phyloP scores from a whole-genome alignment of 2,113 vertebrate species.

The Zosterops lateralis region DNA sequence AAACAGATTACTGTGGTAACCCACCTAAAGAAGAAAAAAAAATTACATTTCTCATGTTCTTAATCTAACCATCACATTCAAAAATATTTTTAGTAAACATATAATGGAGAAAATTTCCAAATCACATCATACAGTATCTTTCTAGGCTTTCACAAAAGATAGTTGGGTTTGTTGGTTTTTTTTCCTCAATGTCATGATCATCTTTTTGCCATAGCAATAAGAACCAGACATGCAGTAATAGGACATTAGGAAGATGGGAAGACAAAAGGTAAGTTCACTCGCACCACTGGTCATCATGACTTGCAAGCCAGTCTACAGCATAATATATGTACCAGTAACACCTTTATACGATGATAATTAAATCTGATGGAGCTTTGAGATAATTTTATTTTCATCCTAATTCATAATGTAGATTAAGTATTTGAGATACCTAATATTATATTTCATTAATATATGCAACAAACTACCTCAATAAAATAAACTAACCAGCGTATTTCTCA shows the following conservation, averaged over 20 bases:
- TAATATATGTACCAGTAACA: fast-evolving
- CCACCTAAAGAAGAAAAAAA: neutral
- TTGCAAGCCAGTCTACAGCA: neutral
- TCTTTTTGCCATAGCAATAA: neutral
- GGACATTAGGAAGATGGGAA: neutral
- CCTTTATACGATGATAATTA: neutral
- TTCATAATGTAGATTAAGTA: neutral
- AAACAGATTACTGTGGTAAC: neutral
- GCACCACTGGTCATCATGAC: neutral
- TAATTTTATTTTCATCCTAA: neutral
- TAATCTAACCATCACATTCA: neutral
- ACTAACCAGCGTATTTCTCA: neutral
- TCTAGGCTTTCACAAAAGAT: neutral
- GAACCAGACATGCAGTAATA: neutral
- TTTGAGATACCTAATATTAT: neutral
- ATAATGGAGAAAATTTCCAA: neutral
- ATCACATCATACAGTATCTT: neutral
- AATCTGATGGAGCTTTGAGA: neutral
- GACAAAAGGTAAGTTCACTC: neutral
- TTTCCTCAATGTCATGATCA: fast-evolving
- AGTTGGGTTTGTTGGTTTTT: fast-evolving
- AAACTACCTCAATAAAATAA: neutral
- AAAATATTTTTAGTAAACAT: neutral
- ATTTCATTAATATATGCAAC: neutral
- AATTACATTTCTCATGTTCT: neutral